Conservation (phyloP, 2,888 invertebrate genomes). For the Busseola fusca region DNA sequence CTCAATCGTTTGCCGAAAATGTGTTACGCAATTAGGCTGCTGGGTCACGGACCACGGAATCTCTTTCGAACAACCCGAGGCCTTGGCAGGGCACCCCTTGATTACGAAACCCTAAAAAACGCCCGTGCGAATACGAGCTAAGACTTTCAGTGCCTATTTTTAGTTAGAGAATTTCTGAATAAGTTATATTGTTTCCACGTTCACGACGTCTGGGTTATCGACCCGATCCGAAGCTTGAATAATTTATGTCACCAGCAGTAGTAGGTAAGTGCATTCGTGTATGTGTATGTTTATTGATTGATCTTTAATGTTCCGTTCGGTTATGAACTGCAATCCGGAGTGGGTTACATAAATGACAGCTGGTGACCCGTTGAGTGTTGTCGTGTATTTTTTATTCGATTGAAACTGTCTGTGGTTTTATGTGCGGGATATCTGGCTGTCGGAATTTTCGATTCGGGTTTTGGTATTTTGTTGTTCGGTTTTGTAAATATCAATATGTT, state of each 20-base stretch:
- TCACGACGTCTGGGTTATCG: slow-evolving; percentile 76
- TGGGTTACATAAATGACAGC: slow-evolving; percentile 41
- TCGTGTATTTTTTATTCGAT: slow-evolving; percentile 34
- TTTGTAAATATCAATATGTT: background rate
- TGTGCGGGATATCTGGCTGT: background rate
- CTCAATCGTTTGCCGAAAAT: no score
- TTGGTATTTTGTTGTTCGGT: slow-evolving; percentile 10
- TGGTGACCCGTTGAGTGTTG: slow-evolving; percentile 18
- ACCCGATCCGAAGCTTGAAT: slow-evolving; percentile 75
- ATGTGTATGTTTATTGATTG: slow-evolving; percentile 45
- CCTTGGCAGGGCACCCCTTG: no score
- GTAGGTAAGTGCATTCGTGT: slow-evolving; percentile 63
- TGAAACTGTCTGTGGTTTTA: slow-evolving; percentile 31
- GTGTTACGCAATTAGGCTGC: no score
- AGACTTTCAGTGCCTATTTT: slow-evolving; percentile 69
- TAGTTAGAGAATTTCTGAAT: slow-evolving; percentile 66
- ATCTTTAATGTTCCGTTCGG: slow-evolving; percentile 40
- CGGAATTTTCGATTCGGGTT: background rate
- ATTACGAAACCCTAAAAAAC: background rate
- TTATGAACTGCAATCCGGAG: slow-evolving; percentile 29
- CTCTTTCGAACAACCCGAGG: no score
- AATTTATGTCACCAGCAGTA: slow-evolving; percentile 73
- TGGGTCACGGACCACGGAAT: no score
- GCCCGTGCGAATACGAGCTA: background rate
- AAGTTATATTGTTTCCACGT: slow-evolving; percentile 70